phyloP scores from a whole-genome alignment of 2,888 invertebrate genomes.

The Nomada goodeniana region DNA sequence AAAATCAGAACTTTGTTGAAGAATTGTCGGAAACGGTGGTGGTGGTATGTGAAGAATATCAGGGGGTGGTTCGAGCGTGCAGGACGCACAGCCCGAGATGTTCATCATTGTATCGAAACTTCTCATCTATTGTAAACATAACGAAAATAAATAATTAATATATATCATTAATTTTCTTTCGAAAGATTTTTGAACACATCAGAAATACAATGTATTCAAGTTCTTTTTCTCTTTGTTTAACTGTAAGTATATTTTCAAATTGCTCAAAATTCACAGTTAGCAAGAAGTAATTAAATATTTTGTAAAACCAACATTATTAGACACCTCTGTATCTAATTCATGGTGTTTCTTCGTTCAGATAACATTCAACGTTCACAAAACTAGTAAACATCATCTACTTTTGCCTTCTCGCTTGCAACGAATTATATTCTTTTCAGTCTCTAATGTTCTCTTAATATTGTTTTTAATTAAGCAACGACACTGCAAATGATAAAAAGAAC shows the following conservation, averaged over 20 bases:
- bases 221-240: background rate
- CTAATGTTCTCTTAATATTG: background rate
- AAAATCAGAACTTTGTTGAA: slow-evolving; percentile 85
- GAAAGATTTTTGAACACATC: background rate
- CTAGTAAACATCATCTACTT: slow-evolving; percentile 4
- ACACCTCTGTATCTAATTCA: background rate
- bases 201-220: background rate
- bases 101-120: slow-evolving; percentile 74
- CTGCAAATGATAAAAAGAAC: background rate
- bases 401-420: background rate
- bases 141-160: background rate
- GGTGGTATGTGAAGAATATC: slow-evolving; percentile 93
- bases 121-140: slow-evolving; percentile 63
- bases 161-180: background rate
- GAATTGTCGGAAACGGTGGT: slow-evolving; percentile 92
- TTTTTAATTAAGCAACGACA: background rate
- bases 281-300: background rate
- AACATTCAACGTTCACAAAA: background rate
- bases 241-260: background rate
- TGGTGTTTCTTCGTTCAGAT: background rate
- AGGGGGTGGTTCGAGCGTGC: slow-evolving; percentile 90
- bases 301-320: background rate
- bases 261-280: background rate
- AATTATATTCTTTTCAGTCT: background rate
- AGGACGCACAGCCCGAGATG: slow-evolving; percentile 82